Percentiles rank a stretch among this genome's conserved stretches.
phyloP scores from a whole-genome alignment of 2,888 invertebrate genomes.

The Metallyticus violacea region DNA sequence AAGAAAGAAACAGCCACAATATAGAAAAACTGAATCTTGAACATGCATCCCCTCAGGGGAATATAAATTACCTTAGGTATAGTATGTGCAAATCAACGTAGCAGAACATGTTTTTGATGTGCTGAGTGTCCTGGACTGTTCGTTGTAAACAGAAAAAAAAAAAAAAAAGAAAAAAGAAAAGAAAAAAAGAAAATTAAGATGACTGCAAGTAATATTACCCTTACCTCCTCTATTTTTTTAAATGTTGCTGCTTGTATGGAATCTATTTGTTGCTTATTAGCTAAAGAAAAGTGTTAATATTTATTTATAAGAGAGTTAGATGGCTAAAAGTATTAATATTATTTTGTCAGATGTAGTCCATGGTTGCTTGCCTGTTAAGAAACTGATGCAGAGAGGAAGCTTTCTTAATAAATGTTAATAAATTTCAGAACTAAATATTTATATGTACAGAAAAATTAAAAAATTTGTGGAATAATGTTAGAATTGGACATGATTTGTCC shows the following conservation, averaged over 20 bases:
- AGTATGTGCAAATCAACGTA: conserved; percentile 28
- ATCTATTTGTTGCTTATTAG: neutral
- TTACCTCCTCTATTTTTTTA: neutral
- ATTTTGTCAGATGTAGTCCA: neutral
- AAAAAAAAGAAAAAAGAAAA: neutral
- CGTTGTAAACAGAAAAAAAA: neutral
- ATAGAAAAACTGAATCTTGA: conserved; percentile 16
- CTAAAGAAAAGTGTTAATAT: neutral
- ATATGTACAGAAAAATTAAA: no score
- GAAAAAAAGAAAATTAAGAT: neutral
- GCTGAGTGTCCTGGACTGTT: neutral
- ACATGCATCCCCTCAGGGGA: conserved; percentile 26
- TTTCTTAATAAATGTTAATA: neutral
- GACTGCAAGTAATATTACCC: neutral
- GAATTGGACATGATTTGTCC: no score
- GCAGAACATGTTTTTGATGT: neutral
- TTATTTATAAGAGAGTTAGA: neutral
- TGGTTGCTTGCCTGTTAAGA: neutral
- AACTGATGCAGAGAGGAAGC: neutral
- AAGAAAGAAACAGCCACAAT: neutral
- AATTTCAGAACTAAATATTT: no score
- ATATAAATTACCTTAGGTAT: conserved; percentile 32
- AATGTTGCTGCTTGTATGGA: conserved; percentile 8
- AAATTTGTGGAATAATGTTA: no score
- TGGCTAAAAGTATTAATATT: neutral